Conservation (phyloP, 30 jellyfish, hydroid and myxozoan species). For the Euphysa ruthae region DNA sequence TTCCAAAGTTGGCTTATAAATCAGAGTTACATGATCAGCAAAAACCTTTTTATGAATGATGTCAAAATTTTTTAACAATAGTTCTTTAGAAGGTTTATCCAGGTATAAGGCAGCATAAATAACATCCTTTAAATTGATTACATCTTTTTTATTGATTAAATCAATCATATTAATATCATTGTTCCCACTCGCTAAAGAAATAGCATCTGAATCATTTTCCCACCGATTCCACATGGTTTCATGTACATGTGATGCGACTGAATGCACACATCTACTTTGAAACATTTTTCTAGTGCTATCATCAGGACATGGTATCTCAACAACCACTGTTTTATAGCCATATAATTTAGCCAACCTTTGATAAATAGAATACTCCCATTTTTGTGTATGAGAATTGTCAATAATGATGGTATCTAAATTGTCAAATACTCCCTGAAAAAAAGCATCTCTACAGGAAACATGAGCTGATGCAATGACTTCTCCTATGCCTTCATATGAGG, state of each 20-base stretch:
- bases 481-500: slow-evolving; percentile 40
- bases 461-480: slow-evolving; percentile 65
- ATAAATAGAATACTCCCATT: slow-evolving; percentile 82
- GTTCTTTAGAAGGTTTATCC: slow-evolving; percentile 51
- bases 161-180: neutral
- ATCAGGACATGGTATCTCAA: slow-evolving; percentile 58
- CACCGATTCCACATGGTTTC: slow-evolving; percentile 56
- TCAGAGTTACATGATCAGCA: slow-evolving; percentile 83
- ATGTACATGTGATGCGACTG: slow-evolving; percentile 39
- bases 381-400: slow-evolving; percentile 78
- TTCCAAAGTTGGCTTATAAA: slow-evolving; percentile 50
- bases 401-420: slow-evolving; percentile 21
- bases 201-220: slow-evolving; percentile 69
- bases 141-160: neutral
- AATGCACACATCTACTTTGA: slow-evolving; percentile 51
- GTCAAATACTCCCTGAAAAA: slow-evolving; percentile 34
- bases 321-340: slow-evolving; percentile 34
- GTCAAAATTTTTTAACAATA: slow-evolving; percentile 36
- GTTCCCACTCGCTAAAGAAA: neutral
- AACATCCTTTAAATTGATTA: slow-evolving; percentile 17
- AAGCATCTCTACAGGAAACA: slow-evolving; percentile 45
- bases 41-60: slow-evolving; percentile 37
- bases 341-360: slow-evolving; percentile 59
- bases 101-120: slow-evolving; percentile 71
- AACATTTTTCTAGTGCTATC: slow-evolving; percentile 19